These are phyloP conservation scores for Dryadula phaetusa DNA, from an alignment of 2,888 invertebrate species.

Conservation along the genomic window DNA sequence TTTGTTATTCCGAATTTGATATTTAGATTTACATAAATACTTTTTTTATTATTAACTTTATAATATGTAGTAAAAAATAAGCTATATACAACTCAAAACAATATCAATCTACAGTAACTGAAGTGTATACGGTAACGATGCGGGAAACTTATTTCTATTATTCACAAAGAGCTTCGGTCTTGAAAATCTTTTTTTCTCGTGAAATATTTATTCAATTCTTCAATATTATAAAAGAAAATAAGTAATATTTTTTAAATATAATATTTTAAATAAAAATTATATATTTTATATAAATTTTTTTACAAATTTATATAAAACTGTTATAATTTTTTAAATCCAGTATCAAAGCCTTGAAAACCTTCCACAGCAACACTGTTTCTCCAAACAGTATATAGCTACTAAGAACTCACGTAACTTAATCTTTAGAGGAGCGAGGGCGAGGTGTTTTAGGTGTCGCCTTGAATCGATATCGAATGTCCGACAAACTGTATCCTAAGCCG, in stretches of 20 bases:
- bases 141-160: constrained; percentile 1
- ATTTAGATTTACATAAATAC: too few relatives aligned
- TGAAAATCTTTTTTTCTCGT: not conserved
- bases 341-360: not conserved
- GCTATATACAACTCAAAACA: too few relatives aligned
- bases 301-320: not conserved
- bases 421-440: constrained; percentile 29
- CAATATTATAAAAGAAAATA: not conserved
- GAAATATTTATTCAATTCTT: not conserved
- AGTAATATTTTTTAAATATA: too few relatives aligned
- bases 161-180: constrained; percentile 1
- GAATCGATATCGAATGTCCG: constrained; percentile 40
- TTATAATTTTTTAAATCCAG: not conserved
- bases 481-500: constrained; percentile 30
- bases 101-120: too few relatives aligned
- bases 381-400: constrained; percentile 4
- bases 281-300: too few relatives aligned
- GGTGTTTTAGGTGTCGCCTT: constrained; percentile 42
- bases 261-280: too few relatives aligned
- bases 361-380: constrained; percentile 8
- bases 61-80: too few relatives aligned
- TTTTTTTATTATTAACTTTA: too few relatives aligned
- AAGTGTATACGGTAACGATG: not conserved
- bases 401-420: constrained; percentile 27
- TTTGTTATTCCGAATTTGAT: too few relatives aligned